Percentiles rank a stretch among this genome's conserved stretches.
Evolutionary conservation across 2,113 vertebrate species (phyloP).

Genomic region (Daubentonia madagascariensis): DNA sequence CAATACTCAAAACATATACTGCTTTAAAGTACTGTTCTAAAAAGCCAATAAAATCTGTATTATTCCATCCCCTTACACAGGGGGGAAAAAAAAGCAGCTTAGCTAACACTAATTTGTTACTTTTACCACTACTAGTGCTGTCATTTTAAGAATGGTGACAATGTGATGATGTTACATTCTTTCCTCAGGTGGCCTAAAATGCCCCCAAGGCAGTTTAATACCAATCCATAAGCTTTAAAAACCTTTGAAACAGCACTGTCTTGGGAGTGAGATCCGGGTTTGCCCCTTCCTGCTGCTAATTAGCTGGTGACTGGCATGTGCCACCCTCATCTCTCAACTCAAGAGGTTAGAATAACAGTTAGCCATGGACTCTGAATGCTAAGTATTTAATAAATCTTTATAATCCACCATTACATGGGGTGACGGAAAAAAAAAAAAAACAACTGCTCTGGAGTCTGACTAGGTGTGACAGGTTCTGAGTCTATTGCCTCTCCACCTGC

Average conservation of each 20-base stretch:
- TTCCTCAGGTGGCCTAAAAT: neutral
- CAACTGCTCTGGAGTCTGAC: neutral
- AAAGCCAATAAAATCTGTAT: neutral
- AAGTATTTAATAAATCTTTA: slow-evolving; percentile 14
- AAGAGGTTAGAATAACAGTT: neutral
- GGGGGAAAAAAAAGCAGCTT: neutral
- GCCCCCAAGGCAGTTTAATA: neutral
- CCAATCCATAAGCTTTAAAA: neutral
- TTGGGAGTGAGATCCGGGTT: neutral
- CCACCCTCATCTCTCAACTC: neutral
- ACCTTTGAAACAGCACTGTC: neutral
- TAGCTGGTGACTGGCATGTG: neutral
- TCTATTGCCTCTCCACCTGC: slow-evolving; percentile 7
- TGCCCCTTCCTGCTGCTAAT: neutral
- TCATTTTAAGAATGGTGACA: neutral
- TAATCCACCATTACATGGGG: neutral
- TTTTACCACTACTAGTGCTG: neutral
- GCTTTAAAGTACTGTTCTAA: neutral
- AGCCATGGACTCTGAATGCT: neutral
- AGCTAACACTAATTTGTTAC: neutral
- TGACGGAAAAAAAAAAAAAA: neutral
- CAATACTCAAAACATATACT: neutral
- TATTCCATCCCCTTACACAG: neutral
- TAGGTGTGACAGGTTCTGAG: slow-evolving; percentile 28
- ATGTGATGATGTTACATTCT: neutral